These are phyloP conservation scores for Candoia aspera DNA, from an alignment of 2,113 vertebrate species.

Conservation along the genomic window DNA sequence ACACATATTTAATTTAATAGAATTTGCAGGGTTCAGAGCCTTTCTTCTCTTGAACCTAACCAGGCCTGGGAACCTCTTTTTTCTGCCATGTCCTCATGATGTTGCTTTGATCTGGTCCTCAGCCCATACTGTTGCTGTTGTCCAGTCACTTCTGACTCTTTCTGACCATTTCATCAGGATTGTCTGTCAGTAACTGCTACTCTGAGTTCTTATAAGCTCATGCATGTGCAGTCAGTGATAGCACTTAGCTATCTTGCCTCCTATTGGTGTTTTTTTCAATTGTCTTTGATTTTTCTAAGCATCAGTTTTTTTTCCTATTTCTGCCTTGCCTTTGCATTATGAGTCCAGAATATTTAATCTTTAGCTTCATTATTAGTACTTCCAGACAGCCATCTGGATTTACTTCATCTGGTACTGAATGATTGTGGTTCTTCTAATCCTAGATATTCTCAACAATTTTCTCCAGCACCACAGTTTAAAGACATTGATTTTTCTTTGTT, in stretches of 20 bases:
- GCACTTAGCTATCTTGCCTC: not conserved
- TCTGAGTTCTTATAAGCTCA: not conserved
- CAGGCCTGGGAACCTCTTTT: too few species aligned
- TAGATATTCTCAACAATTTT: not conserved
- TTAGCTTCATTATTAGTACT: not conserved
- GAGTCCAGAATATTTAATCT: not conserved
- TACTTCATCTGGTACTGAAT: not conserved
- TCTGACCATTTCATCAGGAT: not conserved
- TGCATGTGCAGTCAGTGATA: not conserved
- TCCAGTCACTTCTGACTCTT: not conserved
- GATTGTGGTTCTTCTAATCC: not conserved
- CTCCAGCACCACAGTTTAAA: not conserved
- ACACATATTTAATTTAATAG: slow-evolving; percentile 17
- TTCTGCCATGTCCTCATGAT: too few species aligned
- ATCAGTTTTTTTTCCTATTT: not conserved
- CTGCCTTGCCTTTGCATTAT: not conserved
- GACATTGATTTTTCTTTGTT: not conserved
- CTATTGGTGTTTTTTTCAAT: not conserved
- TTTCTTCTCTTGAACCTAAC: not conserved
- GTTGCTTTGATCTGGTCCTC: not conserved
- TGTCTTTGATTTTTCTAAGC: not conserved
- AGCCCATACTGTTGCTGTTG: not conserved
- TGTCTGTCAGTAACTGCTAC: not conserved
- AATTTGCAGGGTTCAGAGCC: not conserved
- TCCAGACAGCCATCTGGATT: not conserved